These are phyloP conservation scores for Drosophila meridionalis DNA, from an alignment of 2,888 invertebrate species.

Conservation along the genomic window DNA sequence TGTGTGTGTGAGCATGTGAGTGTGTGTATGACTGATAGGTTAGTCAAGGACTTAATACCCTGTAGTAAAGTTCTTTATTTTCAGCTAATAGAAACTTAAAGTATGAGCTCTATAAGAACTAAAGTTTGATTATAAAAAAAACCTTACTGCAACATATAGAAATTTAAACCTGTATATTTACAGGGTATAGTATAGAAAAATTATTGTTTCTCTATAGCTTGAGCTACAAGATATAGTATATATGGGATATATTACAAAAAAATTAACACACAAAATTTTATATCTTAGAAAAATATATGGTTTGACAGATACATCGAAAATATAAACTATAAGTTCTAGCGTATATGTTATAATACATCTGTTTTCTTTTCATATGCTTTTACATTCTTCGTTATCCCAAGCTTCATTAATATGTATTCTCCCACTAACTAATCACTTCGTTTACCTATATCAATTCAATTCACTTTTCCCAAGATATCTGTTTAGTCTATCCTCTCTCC, in stretches of 20 bases:
- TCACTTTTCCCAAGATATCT: slow-evolving; percentile 11
- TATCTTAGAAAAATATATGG: too few relatives aligned
- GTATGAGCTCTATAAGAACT: neutral
- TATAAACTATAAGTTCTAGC: too few relatives aligned
- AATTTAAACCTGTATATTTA: neutral
- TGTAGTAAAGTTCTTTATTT: neutral
- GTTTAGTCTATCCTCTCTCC: neutral
- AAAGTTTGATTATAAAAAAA: too few relatives aligned
- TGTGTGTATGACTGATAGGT: neutral
- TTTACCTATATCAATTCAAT: neutral
- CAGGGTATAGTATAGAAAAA: neutral
- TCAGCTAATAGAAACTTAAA: neutral
- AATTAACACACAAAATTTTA: too few relatives aligned
- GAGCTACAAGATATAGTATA: too few relatives aligned
- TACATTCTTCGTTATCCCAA: neutral
- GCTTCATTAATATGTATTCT: neutral
- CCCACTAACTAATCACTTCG: neutral
- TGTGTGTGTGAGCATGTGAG: slow-evolving; percentile 3
- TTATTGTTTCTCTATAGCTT: too few relatives aligned
- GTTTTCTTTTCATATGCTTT: neutral
- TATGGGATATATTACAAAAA: too few relatives aligned
- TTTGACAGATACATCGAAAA: too few relatives aligned
- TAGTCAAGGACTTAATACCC: neutral
- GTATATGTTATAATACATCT: too few relatives aligned
- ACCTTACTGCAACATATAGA: neutral